Conservation (phyloP, 1,140 invertebrate species). For the Aradophagus sp. region DNA sequence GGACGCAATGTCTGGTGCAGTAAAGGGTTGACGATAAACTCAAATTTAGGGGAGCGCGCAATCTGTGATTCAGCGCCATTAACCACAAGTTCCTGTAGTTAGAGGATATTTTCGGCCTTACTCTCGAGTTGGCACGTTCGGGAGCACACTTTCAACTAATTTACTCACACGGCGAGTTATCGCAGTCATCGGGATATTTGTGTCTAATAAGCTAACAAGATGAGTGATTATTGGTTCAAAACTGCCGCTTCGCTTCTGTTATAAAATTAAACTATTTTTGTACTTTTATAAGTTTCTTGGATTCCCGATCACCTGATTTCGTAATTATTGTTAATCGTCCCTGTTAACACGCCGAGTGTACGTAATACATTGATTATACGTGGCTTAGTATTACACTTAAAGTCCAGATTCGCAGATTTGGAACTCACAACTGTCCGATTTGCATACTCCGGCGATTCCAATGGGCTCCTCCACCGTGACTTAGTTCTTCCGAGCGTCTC, state of each 20-base stretch:
- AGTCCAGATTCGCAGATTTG: constrained; percentile 40
- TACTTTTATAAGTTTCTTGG: no score
- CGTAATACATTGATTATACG: constrained; percentile 12
- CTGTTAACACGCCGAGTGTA: constrained; percentile 1
- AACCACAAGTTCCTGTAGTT: constrained; percentile 69
- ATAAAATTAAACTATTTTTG: no score
- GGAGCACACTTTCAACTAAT: constrained; percentile 54
- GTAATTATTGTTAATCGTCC: constrained; percentile 11
- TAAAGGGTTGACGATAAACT: constrained; percentile 73
- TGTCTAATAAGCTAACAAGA: constrained; percentile 32
- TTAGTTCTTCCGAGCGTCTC: constrained; percentile 70
- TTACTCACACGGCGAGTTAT: constrained; percentile 57
- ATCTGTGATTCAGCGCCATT: constrained; percentile 75
- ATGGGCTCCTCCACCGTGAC: constrained; percentile 61
- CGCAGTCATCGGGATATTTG: constrained; percentile 38
- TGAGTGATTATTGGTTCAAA: constrained; percentile 18
- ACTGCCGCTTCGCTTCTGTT: not conserved
- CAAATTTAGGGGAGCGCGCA: constrained; percentile 70
- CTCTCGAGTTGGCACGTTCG: constrained; percentile 57
- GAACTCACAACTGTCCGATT: constrained; percentile 58
- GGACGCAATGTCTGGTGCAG: constrained; percentile 57
- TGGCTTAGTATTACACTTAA: constrained; percentile 21
- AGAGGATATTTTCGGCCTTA: constrained; percentile 57
- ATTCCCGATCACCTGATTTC: not conserved
- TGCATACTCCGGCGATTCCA: constrained; percentile 71